These are phyloP conservation scores for Diabrotica balteata DNA, from an alignment of 2,888 invertebrate species.

Conservation along the genomic window DNA sequence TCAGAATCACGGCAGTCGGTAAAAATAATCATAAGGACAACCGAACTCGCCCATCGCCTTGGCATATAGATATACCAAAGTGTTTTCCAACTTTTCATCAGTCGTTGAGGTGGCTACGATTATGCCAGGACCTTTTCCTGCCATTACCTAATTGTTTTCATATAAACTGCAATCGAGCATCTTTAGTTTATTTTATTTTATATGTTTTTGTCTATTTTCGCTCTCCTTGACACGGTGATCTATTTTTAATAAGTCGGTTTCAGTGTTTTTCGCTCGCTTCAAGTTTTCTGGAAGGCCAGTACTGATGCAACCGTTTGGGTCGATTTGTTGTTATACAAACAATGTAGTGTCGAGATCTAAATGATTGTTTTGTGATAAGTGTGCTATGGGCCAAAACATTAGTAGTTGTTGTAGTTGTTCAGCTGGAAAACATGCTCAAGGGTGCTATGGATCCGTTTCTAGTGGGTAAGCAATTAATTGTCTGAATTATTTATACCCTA, in stretches of 20 bases:
- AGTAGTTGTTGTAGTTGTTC: conserved; percentile 60
- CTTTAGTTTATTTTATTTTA: not conserved
- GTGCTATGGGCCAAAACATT: conserved; percentile 59
- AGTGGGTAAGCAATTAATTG: conserved; percentile 45
- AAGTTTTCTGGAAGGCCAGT: conserved; percentile 5
- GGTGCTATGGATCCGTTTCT: conserved; percentile 49
- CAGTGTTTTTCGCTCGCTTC: conserved; percentile 4
- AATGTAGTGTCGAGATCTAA: not conserved
- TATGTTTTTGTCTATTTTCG: not conserved
- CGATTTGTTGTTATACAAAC: conserved; percentile 3
- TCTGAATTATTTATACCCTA: too few relatives aligned
- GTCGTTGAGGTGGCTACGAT: conserved; percentile 53
- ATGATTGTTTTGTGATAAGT: conserved; percentile 8
- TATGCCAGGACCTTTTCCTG: conserved; percentile 25
- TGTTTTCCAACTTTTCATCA: conserved; percentile 40
- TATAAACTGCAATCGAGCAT: conserved; percentile 1
- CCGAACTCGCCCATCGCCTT: conserved; percentile 31
- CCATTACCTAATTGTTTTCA: not conserved
- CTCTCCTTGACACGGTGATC: conserved; percentile 21
- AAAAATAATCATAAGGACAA: conserved; percentile 51
- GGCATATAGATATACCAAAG: conserved; percentile 23
- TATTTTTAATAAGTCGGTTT: conserved; percentile 11
- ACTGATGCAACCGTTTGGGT: not conserved
- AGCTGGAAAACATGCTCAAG: conserved; percentile 50
- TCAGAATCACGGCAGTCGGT: conserved; percentile 36